Conservation (phyloP, 2,113 vertebrate genomes). For the Dicaeum eximium region DNA sequence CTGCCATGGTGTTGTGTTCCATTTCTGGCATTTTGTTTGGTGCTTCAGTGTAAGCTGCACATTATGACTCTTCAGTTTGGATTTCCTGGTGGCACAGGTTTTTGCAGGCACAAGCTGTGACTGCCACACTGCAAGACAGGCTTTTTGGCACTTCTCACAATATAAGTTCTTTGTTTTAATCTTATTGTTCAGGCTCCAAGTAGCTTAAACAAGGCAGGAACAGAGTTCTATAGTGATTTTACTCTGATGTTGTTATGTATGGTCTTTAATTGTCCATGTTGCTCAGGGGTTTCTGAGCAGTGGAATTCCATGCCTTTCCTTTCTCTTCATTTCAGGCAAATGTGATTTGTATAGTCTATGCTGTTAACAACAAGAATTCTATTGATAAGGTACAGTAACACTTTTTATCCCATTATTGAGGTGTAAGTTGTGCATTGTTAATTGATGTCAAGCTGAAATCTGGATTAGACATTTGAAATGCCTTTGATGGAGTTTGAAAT, state of each 20-base stretch:
- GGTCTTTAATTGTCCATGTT: background rate
- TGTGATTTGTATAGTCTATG: conserved; percentile 98
- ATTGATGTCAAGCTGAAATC: background rate
- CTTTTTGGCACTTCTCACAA: background rate
- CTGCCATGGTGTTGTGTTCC: background rate
- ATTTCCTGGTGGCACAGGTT: background rate
- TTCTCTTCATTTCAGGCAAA: conserved; percentile 84
- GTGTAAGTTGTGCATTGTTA: background rate
- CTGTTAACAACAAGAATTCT: conserved; percentile 97
- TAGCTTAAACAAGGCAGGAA: background rate
- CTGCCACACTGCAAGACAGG: background rate
- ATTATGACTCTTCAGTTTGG: background rate
- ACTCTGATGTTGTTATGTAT: background rate
- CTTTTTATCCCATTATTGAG: background rate
- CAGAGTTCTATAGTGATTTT: background rate
- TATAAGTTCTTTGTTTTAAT: background rate
- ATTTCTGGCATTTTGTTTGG: background rate
- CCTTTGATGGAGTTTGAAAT: background rate
- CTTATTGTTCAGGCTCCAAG: background rate
- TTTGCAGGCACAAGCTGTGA: background rate
- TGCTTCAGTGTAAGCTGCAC: background rate
- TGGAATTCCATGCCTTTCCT: background rate
- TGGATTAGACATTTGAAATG: background rate
- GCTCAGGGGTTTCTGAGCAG: background rate
- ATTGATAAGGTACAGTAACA: conserved; percentile 89